Evolutionary conservation across 1,140 invertebrate genomes (phyloP).

Genomic region (roundworm (Caenorhabditis elegans)): WBcel235 BX284602.5:961501-962000

Average conservation of each 20-base stretch:
- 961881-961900: too few species aligned
- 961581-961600: background rate
- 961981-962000: background rate
- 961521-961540: too few species aligned
- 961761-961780: too few species aligned
- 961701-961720: background rate
- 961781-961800: too few species aligned
- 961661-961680: background rate
- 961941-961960: background rate
- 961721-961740: too few species aligned
- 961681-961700: background rate
- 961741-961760: too few species aligned
- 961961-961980: background rate
- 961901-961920: background rate
- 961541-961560: background rate
- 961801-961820: too few species aligned
- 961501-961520: conserved; percentile 30
- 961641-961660: background rate
- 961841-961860: background rate
- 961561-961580: conserved; percentile 24
- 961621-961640: background rate
- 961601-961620: background rate
- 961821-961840: too few species aligned
- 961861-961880: background rate
- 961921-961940: background rate